Evolutionary conservation across 2,797 vertebrate genomes (phyloP).

Genomic region (Schizothorax lantsangensis): DNA sequence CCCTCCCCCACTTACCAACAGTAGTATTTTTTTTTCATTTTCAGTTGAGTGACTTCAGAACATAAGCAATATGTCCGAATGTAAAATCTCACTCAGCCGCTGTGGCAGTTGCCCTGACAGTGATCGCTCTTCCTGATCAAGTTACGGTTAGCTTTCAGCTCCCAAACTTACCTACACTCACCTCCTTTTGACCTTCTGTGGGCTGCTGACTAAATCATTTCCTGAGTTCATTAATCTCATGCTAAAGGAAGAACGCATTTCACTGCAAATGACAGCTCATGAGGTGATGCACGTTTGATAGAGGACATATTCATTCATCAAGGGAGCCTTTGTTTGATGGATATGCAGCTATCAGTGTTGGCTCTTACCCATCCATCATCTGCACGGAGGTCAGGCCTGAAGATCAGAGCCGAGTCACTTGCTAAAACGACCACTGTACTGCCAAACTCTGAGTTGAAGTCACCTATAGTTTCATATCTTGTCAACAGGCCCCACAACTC

Average conservation of each 20-base stretch:
- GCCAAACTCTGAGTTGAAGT: conserved; percentile 55
- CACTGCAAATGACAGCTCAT: conserved; percentile 78
- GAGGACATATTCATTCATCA: conserved; percentile 83
- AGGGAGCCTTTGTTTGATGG: conserved; percentile 75
- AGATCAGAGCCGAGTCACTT: conserved; percentile 77
- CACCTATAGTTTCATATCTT: conserved; percentile 54
- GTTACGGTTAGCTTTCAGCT: conserved; percentile 34
- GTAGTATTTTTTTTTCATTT: not conserved
- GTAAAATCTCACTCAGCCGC: conserved; percentile 16
- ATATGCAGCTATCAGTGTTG: conserved; percentile 75
- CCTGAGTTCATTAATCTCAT: conserved; percentile 79
- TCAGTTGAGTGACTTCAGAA: conserved; percentile 26
- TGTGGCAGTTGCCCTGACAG: conserved; percentile 22
- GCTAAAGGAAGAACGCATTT: conserved; percentile 77
- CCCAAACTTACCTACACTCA: conserved; percentile 41
- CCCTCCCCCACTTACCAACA: not conserved
- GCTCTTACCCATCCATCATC: conserved; percentile 71
- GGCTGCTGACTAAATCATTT: conserved; percentile 76
- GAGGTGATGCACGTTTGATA: conserved; percentile 82
- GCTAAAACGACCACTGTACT: conserved; percentile 61
- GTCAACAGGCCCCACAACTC: conserved; percentile 43
- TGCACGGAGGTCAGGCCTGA: conserved; percentile 80
- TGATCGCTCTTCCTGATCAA: conserved; percentile 29
- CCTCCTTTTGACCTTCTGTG: conserved; percentile 55
- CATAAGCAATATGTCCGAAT: conserved; percentile 19